Evolutionary conservation across 2,113 vertebrate genomes (phyloP).

Genomic region (Myrmecobius fasciatus): DNA sequence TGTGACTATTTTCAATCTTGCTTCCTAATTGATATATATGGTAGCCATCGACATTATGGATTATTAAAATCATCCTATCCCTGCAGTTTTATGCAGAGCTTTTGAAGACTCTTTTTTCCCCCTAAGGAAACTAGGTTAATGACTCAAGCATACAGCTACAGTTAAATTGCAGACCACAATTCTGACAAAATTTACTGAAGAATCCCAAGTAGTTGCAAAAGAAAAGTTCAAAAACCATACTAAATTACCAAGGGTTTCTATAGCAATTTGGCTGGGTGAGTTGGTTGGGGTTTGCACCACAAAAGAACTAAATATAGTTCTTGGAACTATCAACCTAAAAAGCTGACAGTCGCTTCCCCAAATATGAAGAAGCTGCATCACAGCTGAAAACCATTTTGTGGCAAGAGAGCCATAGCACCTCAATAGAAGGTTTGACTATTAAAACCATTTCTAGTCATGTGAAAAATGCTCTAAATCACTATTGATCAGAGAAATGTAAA

Average conservation of each 20-base stretch:
- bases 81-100: not conserved
- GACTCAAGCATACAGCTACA: not conserved
- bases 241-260: not conserved
- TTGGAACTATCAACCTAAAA: not conserved
- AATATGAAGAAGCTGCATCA: not conserved
- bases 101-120: not conserved
- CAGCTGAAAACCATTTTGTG: not conserved
- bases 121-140: not conserved
- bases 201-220: not conserved
- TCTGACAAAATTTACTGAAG: not conserved
- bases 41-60: not conserved
- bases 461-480: too few relatives aligned
- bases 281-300: not conserved
- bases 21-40: not conserved
- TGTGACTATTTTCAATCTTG: not conserved
- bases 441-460: too few relatives aligned
- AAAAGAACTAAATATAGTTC: not conserved
- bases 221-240: not conserved
- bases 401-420: not conserved
- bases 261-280: not conserved
- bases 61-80: not conserved
- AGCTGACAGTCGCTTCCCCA: not conserved
- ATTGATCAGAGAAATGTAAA: too few relatives aligned
- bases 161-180: not conserved
- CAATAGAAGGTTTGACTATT: too few relatives aligned